Percentiles rank a stretch among this genome's conserved stretches.
Conservation (phyloP, 2,113 vertebrate species). For the Thomomys bottae region DNA sequence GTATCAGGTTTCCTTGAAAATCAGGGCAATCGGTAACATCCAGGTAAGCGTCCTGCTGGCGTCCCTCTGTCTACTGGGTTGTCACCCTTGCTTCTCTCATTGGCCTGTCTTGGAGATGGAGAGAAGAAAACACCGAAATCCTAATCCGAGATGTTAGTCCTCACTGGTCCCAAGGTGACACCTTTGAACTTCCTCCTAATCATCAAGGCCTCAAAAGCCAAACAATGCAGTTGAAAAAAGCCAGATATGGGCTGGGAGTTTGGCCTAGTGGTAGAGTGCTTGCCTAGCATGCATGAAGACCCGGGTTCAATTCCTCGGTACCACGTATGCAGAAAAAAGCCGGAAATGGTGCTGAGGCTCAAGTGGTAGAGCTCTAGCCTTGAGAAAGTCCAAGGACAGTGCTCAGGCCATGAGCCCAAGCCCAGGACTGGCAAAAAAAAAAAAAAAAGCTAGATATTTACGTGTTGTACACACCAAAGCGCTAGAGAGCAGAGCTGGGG, state of each 20-base stretch:
- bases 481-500: background rate
- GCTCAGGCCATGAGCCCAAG: too few relatives aligned
- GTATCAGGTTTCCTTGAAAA: background rate
- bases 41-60: background rate
- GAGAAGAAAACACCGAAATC: background rate
- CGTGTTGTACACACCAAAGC: fast-evolving
- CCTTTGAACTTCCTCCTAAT: background rate
- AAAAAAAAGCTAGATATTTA: background rate
- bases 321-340: too few relatives aligned
- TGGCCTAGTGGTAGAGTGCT: too few relatives aligned
- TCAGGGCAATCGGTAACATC: background rate
- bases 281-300: too few relatives aligned
- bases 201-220: background rate
- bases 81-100: background rate
- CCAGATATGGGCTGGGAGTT: too few relatives aligned
- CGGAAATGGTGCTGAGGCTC: too few relatives aligned
- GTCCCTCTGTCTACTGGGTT: fast-evolving
- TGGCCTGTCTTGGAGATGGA: background rate
- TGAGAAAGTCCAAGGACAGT: too few relatives aligned
- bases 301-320: too few relatives aligned
- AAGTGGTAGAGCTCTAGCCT: too few relatives aligned
- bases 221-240: background rate
- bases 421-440: too few relatives aligned
- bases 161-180: background rate
- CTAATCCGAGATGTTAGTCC: too few relatives aligned